Conservation (phyloP, 1,140 invertebrate genomes). For the Nebria ingens region DNA sequence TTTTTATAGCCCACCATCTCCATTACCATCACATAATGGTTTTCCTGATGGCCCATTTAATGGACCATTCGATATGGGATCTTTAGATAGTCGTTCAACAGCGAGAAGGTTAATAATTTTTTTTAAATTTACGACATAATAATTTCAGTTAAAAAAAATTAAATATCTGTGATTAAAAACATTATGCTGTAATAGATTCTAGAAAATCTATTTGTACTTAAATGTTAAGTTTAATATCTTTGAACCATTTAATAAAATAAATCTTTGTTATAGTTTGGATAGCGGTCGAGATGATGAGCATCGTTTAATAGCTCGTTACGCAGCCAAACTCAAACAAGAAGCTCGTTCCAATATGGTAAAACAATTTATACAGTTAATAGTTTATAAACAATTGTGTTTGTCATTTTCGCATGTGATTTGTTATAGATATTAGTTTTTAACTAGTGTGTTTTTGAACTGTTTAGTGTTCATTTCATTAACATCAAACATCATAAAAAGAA, state of each 20-base stretch:
- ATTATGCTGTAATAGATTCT: neutral
- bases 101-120: constrained; percentile 40
- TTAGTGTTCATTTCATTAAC: too few relatives aligned
- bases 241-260: neutral
- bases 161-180: constrained; percentile 7
- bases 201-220: constrained; percentile 6
- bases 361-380: too few relatives aligned
- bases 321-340: constrained; percentile 85
- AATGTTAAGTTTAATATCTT: constrained; percentile 9
- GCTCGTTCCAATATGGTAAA: constrained; percentile 67
- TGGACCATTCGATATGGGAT: constrained; percentile 62
- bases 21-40: constrained; percentile 78
- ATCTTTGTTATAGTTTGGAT: constrained; percentile 37
- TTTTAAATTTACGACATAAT: constrained; percentile 12
- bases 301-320: constrained; percentile 89
- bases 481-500: too few relatives aligned
- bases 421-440: too few relatives aligned
- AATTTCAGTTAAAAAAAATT: constrained; percentile 12
- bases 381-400: too few relatives aligned
- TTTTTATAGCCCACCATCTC: constrained; percentile 63
- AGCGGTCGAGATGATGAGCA: constrained; percentile 84
- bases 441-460: too few relatives aligned
- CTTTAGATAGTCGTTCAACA: constrained; percentile 69
- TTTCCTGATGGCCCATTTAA: constrained; percentile 60
- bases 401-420: too few relatives aligned